Evolutionary conservation across 2,113 vertebrate species (phyloP).

Genomic region (Myotis brandtii): DNA sequence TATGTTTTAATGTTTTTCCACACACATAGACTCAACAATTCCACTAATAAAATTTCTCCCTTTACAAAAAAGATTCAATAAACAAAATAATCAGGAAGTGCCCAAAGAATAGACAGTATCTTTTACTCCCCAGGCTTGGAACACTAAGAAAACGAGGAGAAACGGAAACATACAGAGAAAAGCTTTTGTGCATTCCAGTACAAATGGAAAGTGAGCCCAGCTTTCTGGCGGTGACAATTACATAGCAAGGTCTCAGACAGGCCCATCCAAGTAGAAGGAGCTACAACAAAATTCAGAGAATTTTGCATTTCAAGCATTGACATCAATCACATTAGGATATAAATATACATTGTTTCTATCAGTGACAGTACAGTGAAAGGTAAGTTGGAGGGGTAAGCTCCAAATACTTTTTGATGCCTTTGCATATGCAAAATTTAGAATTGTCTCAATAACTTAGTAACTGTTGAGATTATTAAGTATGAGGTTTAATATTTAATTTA

Average conservation of each 20-base stretch:
- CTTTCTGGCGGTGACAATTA: neutral
- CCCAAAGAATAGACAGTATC: neutral
- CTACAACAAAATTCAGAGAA: neutral
- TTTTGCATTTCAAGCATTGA: neutral
- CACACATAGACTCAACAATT: neutral
- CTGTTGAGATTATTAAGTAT: neutral
- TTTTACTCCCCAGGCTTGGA: accelerated
- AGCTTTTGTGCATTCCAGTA: neutral
- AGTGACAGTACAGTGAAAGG: neutral
- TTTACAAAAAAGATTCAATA: neutral
- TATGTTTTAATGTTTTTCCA: neutral
- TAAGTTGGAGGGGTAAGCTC: neutral
- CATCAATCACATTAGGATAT: neutral
- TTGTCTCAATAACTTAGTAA: neutral
- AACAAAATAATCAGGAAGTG: neutral
- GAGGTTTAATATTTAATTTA: neutral
- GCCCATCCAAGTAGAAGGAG: neutral
- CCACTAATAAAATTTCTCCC: neutral
- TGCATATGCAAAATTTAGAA: neutral
- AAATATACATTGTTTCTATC: neutral
- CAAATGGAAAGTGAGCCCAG: neutral
- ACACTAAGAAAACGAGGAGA: neutral
- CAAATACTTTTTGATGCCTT: neutral
- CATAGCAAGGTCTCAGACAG: neutral
- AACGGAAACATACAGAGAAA: neutral